These are phyloP conservation scores for Iselma pallidipennis DNA, from an alignment of 2,888 invertebrate species.

Conservation along the genomic window DNA sequence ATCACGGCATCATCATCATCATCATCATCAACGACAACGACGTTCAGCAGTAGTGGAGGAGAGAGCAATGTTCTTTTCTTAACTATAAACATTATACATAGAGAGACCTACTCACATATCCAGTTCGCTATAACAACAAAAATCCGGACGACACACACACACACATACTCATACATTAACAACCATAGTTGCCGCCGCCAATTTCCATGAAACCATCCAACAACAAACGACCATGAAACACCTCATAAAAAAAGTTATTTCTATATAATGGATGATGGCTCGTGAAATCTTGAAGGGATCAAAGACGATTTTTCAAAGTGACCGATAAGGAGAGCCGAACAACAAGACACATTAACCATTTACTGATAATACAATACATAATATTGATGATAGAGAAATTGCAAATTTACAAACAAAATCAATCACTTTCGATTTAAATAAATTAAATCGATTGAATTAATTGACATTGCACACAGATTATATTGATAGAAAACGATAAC, in stretches of 20 bases:
- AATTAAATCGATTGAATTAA: too few species aligned
- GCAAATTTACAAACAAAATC: too few species aligned
- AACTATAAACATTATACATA: constrained; percentile 10
- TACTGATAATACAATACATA: too few species aligned
- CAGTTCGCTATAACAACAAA: constrained; percentile 11
- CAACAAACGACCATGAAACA: background rate
- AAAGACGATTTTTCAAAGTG: background rate
- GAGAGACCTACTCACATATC: background rate
- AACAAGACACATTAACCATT: too few species aligned
- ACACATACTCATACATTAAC: too few species aligned
- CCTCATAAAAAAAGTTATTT: background rate
- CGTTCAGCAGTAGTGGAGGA: too few species aligned
- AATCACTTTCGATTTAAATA: too few species aligned
- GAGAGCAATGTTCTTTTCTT: constrained; percentile 26
- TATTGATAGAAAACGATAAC: background rate
- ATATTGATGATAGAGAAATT: too few species aligned
- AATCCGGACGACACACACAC: constrained; percentile 2
- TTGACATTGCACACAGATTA: too few species aligned
- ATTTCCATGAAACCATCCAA: constrained; percentile 1
- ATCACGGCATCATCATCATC: constrained; percentile 20
- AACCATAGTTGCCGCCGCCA: background rate
- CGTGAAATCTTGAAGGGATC: background rate
- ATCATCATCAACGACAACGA: constrained; percentile 5
- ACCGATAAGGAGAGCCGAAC: background rate
- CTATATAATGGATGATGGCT: background rate